Evolutionary conservation across 2,797 vertebrate genomes (phyloP), one percentile per base, ranked within the genome.

Genomic region (Ataeniobius toweri): DNA sequence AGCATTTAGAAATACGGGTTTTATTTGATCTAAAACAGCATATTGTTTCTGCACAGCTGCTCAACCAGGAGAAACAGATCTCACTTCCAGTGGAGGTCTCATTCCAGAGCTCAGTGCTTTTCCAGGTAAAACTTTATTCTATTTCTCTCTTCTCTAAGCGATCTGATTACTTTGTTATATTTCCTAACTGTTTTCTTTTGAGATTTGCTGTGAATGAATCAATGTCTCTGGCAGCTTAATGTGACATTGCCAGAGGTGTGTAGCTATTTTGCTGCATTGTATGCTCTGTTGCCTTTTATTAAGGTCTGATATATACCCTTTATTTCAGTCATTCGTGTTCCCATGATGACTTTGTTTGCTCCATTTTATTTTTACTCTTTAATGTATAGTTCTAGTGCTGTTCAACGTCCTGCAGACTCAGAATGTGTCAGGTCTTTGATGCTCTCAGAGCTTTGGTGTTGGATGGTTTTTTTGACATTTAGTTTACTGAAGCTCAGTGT

Each of bases 71-170:
- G 98, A 98, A 77, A 97, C 95, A 84, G 89, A 91, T n/a, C 91
- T 90, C 10, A 93, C 94, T 71, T 97, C 97, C 67, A 94, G 90
- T 75, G 98, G 98, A 93, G 95, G 96, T 92, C 93, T 97, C 81
- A 96, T 98, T 63, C 94, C 96, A 18, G 96, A 96, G 46, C 96
- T 98, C 82, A 95, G 94, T 74, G 93, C 96, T 50, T 98, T 98
- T 93, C 70, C 96, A 89, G 98, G 98, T 99, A 93, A 93, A 86
- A 80, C 18, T 75, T 75, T 55, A 31, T 6, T 94, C 94, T 80
- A 91, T 28, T 79, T 31, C 31, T 31, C 31, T 31, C 39, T 53
- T 72, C 71, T 72, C 51, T 41, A 41, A 67, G 63, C 36, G 39
- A 22, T 67, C 63, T 8, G 18, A 41, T 22, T 67, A 22, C 6